These are phyloP conservation scores for Brachynemurus nebulosus DNA, from an alignment of 2,888 invertebrate species.

Conservation along the genomic window DNA sequence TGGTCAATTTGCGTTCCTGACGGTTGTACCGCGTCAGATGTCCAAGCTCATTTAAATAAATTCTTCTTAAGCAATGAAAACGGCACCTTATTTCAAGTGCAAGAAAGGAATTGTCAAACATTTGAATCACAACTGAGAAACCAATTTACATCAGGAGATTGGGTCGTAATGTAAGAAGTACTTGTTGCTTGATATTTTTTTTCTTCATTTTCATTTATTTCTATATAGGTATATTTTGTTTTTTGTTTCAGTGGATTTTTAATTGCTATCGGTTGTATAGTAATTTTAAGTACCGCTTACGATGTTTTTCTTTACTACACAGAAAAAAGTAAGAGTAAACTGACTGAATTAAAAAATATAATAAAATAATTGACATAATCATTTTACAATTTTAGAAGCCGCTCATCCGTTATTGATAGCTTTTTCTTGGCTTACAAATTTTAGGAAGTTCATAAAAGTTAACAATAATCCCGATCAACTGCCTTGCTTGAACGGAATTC, in stretches of 20 bases:
- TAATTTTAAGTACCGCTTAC: slow-evolving; percentile 16
- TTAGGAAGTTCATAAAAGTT: slow-evolving; percentile 29
- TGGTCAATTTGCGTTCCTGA: slow-evolving; percentile 4
- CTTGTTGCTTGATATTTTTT: no score
- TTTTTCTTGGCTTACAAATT: slow-evolving; percentile 34
- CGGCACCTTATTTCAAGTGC: no score
- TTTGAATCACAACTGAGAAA: no score
- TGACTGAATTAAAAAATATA: no score
- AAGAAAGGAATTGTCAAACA: no score
- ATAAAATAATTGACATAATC: no score
- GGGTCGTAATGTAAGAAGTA: slow-evolving; percentile 2
- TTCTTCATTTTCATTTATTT: no score
- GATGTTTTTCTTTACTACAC: slow-evolving; percentile 14
- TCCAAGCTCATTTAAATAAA: neutral
- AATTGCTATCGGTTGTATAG: slow-evolving; percentile 2
- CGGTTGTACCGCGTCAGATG: neutral
- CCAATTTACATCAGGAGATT: no score
- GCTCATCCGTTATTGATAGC: slow-evolving; percentile 16
- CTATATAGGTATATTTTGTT: neutral
- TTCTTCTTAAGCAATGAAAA: no score
- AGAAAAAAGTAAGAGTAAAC: slow-evolving; percentile 12
- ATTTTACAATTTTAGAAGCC: slow-evolving; percentile 17
- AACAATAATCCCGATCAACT: slow-evolving; percentile 27
- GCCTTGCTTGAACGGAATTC: slow-evolving; percentile 33
- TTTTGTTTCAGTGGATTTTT: slow-evolving; percentile 3